Conservation (phyloP, 2,888 invertebrate species). For the Oligia fasciuncula region DNA sequence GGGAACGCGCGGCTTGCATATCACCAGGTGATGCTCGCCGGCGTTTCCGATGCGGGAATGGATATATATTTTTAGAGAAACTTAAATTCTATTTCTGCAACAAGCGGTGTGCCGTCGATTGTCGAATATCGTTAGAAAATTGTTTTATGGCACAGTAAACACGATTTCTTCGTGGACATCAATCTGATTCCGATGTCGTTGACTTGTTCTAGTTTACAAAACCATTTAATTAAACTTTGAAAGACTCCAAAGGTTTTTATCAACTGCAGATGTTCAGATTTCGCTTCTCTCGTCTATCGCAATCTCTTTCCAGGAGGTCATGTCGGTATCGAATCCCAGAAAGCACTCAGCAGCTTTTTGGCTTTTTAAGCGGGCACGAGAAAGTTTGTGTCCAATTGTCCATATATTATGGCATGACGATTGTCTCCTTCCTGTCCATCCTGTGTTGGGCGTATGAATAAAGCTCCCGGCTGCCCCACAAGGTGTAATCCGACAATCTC, state of each 20-base stretch:
- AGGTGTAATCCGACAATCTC: neutral
- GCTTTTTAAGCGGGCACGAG: neutral
- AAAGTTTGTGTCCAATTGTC: no score
- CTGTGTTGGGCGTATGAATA: neutral
- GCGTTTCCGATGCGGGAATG: conserved; percentile 77
- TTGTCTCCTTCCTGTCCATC: neutral
- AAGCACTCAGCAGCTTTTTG: neutral
- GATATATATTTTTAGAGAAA: conserved; percentile 83
- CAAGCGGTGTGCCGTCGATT: conserved; percentile 68
- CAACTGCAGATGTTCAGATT: conserved; percentile 9
- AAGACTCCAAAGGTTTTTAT: conserved; percentile 1
- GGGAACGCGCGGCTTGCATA: conserved; percentile 77
- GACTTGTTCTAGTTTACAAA: conserved; percentile 39
- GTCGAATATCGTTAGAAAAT: conserved; percentile 73
- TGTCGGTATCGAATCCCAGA: neutral
- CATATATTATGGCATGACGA: neutral
- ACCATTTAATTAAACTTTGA: conserved; percentile 15
- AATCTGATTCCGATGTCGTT: conserved; percentile 37
- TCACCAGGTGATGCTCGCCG: conserved; percentile 82
- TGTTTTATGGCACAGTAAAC: conserved; percentile 71
- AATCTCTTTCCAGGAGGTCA: neutral
- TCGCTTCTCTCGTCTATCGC: neutral
- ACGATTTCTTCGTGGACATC: conserved; percentile 62
- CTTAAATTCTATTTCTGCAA: conserved; percentile 80
- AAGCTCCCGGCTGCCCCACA: no score